These are phyloP conservation scores for Hymenochirus boettgeri DNA, from an alignment of 2,113 vertebrate genomes.

Conservation along the genomic window DNA sequence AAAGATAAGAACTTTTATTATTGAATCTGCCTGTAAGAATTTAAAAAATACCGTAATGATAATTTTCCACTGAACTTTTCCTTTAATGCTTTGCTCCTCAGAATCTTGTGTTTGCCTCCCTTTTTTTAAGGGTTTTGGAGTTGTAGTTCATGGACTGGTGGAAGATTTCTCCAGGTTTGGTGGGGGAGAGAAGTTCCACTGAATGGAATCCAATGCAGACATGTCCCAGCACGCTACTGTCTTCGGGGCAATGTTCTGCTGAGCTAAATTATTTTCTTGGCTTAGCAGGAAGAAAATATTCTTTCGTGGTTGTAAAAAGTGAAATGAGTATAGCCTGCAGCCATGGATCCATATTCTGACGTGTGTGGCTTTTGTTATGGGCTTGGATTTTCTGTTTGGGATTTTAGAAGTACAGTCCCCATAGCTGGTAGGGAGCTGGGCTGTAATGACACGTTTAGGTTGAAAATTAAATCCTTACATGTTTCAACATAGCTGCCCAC, in stretches of 20 bases:
- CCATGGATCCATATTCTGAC: neutral
- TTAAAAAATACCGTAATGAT: too few relatives aligned
- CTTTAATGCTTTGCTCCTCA: too few relatives aligned
- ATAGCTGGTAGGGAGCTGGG: constrained; percentile 29
- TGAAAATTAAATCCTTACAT: constrained; percentile 31
- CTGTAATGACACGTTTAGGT: constrained; percentile 46
- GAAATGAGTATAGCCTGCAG: constrained; percentile 15
- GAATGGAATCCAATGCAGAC: neutral
- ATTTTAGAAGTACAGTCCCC: neutral
- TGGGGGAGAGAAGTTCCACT: neutral
- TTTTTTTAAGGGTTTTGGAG: too few relatives aligned
- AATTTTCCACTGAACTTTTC: too few relatives aligned
- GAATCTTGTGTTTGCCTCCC: too few relatives aligned
- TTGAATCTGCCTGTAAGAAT: too few relatives aligned
- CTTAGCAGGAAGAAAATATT: neutral
- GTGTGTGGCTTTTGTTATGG: neutral
- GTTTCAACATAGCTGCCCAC: constrained; percentile 40
- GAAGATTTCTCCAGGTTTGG: too few relatives aligned
- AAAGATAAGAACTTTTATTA: too few relatives aligned
- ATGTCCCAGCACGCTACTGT: constrained; percentile 11
- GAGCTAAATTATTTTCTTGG: constrained; percentile 5
- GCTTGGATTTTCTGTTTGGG: neutral
- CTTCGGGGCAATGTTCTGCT: constrained; percentile 20
- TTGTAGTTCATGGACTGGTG: too few relatives aligned
- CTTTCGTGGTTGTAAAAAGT: neutral